Evolutionary conservation across 2,113 vertebrate genomes (phyloP), one percentile per base, ranked within the genome.

Genomic region (Empidonax traillii): DNA sequence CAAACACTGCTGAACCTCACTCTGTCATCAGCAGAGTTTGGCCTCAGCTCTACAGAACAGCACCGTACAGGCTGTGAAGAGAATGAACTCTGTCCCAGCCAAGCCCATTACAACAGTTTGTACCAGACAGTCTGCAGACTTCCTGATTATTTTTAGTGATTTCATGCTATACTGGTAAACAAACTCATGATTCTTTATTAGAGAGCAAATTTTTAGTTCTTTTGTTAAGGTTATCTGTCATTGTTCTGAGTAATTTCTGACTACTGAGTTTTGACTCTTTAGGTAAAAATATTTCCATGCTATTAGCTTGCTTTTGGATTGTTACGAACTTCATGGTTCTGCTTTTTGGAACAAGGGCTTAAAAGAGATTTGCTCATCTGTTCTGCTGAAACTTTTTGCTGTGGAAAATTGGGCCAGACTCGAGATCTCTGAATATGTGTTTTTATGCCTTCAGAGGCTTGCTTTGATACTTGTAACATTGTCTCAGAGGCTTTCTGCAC

Each of bases 11-110:
- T 53, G 6, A 72, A 63, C 47, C 7, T 12, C 24, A 5, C 30
- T 33, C 18, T 37, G 14, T 49, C 27, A 23, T 2, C 43, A 35
- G 3, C 4, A 2, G 1, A 1, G 33, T 9, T 88, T 56, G 11
- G 23, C 47, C 27, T 10, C 2, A 2, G 3, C 27, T 37, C 43
- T 75, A 3, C 14, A 52, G 1, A 43, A 28, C 16, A 19, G 14
- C 19, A 24, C n/a, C 7, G 0, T 18, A 8, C 0, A 1, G 41
- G 66, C 61, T 75, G 0, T 22, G 52, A 62, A 52, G 62, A 27
- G 61, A 78, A 56, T 18, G 1, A 62, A 7, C 41, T 82, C 23
- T 46, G 20, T 88, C 52, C 31, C 24, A 67, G 24, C 55, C 27
- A 53, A 28, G 15, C 47, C 46, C 10, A 14, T 14, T 61, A 12